phyloP scores from a whole-genome alignment of 2,888 invertebrate genomes.

The Galeruca laticollis region DNA sequence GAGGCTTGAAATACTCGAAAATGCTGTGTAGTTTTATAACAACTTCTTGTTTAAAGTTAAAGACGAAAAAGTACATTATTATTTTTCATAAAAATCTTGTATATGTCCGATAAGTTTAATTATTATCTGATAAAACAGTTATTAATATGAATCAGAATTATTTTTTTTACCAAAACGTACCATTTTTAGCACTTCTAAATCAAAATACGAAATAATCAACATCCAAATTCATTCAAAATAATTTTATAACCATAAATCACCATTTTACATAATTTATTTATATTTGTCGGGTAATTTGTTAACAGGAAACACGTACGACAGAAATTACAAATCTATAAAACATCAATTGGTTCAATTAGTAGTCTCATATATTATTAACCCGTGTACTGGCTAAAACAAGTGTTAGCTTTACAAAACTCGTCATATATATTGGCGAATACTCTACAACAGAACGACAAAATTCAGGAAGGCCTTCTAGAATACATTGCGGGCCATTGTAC shows the following conservation, averaged over 20 bases:
- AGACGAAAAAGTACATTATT: no score
- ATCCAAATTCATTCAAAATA: conserved; percentile 18
- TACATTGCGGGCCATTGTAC: conserved; percentile 18
- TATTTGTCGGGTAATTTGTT: conserved; percentile 48
- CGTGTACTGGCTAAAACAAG: conserved; percentile 46
- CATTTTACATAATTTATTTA: conserved; percentile 47
- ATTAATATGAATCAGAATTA: no score
- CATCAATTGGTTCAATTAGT: conserved; percentile 52
- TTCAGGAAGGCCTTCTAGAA: conserved; percentile 10
- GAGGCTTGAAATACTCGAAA: no score
- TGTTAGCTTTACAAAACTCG: conserved; percentile 48
- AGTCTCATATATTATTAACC: conserved; percentile 50
- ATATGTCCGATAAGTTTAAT: no score
- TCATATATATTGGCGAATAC: conserved; percentile 41
- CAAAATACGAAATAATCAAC: background rate
- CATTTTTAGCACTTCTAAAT: background rate
- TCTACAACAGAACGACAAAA: conserved; percentile 27
- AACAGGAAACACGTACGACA: conserved; percentile 39
- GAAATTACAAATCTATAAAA: conserved; percentile 49
- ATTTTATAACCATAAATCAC: conserved; percentile 38
- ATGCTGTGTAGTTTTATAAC: no score
- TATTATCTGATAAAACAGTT: no score
- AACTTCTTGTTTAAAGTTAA: no score
- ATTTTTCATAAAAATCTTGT: no score
- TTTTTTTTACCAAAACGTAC: background rate